These are phyloP conservation scores for Anarsia innoxiella DNA, from an alignment of 2,888 invertebrate genomes.

Conservation along the genomic window DNA sequence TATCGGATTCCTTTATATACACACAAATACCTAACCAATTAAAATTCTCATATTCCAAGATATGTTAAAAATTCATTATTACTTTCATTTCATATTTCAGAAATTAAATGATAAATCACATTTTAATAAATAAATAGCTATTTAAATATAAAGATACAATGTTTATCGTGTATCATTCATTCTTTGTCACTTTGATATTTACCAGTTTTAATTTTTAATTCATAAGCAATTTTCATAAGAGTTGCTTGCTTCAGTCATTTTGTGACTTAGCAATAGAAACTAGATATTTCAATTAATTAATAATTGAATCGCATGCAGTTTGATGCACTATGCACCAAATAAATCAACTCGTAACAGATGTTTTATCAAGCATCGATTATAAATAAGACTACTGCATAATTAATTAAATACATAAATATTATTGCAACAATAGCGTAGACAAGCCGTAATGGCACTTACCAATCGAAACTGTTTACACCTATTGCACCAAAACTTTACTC, in stretches of 20 bases:
- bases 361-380: no score
- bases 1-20: neutral
- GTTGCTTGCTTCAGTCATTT: neutral
- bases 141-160: neutral
- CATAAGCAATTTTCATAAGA: no score
- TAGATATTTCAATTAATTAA: neutral
- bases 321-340: neutral
- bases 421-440: slow-evolving; percentile 12
- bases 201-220: no score
- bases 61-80: no score
- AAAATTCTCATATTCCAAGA: neutral
- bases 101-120: no score
- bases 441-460: slow-evolving; percentile 4
- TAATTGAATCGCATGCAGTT: neutral
- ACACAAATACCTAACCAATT: neutral
- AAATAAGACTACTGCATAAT: no score
- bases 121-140: neutral
- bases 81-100: no score
- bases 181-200: no score
- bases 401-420: no score
- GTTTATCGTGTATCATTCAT: no score
- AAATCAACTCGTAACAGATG: neutral
- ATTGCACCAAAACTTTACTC: neutral
- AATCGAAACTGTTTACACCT: neutral
- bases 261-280: neutral